phyloP scores from a whole-genome alignment of 2,888 invertebrate genomes.

The Oscheius onirici region DNA sequence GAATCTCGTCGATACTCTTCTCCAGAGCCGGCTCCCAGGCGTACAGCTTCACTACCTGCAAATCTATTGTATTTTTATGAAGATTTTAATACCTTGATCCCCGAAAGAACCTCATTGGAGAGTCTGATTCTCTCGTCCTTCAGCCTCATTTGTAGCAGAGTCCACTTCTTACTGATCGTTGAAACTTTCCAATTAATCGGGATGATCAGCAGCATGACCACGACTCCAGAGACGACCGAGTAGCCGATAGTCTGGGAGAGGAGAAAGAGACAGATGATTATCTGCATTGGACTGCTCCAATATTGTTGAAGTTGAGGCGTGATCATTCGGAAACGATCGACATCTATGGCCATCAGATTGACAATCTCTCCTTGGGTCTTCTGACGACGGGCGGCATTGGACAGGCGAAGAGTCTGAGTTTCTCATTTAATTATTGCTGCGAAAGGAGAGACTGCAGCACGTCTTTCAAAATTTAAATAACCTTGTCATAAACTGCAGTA shows the following conservation, averaged over 20 bases:
- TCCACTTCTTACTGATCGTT: slow-evolving; percentile 61
- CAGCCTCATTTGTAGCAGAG: slow-evolving; percentile 86
- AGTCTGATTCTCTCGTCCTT: slow-evolving; percentile 92
- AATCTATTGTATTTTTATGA: too few species aligned
- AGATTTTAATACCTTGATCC: slow-evolving; percentile 86
- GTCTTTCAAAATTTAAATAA: too few species aligned
- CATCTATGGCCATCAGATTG: slow-evolving; percentile 76
- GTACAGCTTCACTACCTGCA: slow-evolving; percentile 72
- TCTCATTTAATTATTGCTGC: too few species aligned
- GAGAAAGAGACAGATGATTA: slow-evolving; percentile 68
- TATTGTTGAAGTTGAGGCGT: slow-evolving; percentile 69
- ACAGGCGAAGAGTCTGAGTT: slow-evolving; percentile 73
- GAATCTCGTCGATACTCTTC: slow-evolving; percentile 49
- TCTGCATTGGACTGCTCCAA: slow-evolving; percentile 70
- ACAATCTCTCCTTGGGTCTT: slow-evolving; percentile 76
- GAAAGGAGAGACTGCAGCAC: too few species aligned
- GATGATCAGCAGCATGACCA: slow-evolving; percentile 82
- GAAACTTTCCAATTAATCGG: slow-evolving; percentile 70
- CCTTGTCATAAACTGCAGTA: slow-evolving; percentile 72
- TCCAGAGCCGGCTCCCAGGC: slow-evolving; percentile 75
- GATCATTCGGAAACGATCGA: slow-evolving; percentile 73
- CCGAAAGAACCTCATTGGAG: slow-evolving; percentile 91
- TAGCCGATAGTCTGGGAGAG: slow-evolving; percentile 77
- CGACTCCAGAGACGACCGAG: slow-evolving; percentile 88
- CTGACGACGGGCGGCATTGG: slow-evolving; percentile 73